Percentiles rank a stretch among this genome's conserved stretches.
phyloP scores from a whole-genome alignment of 2,888 invertebrate species.

The Byasa hedistus region DNA sequence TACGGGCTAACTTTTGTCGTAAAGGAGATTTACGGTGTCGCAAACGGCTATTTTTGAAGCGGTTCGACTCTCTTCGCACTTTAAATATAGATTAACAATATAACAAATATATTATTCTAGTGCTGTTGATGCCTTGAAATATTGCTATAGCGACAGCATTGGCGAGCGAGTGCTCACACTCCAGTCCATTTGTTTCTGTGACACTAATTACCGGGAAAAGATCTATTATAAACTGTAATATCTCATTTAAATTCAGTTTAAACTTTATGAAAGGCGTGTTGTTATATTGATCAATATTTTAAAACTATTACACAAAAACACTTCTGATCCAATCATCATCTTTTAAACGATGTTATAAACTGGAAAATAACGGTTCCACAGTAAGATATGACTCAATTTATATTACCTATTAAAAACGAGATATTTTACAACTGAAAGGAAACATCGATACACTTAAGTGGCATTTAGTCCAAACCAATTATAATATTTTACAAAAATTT shows the following conservation, averaged over 20 bases:
- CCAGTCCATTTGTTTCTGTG: conserved; percentile 36
- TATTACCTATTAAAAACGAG: conserved; percentile 10
- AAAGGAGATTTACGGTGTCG: conserved; percentile 73
- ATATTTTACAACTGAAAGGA: not conserved
- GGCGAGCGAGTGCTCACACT: conserved; percentile 36
- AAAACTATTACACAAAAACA: not conserved
- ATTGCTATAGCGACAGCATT: conserved; percentile 47
- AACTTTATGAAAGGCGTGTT: conserved; percentile 32
- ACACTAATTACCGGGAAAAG: conserved; percentile 37
- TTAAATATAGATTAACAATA: conserved; percentile 74
- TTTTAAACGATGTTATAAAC: not conserved
- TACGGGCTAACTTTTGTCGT: conserved; percentile 67
- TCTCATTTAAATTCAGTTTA: conserved; percentile 32
- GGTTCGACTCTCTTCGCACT: conserved; percentile 69
- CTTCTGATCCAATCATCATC: not conserved
- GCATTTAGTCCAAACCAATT: conserved; percentile 10
- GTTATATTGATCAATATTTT: conserved; percentile 6
- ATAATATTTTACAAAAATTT: conserved; percentile 8
- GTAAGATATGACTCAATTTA: conserved; percentile 14
- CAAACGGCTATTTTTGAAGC: conserved; percentile 69
- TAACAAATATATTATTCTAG: conserved; percentile 66
- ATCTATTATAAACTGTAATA: conserved; percentile 35
- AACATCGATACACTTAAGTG: conserved; percentile 15
- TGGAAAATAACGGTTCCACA: not conserved
- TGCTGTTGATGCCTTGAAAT: conserved; percentile 59